Evolutionary conservation across 2,888 invertebrate species (phyloP).

Genomic region (Euplagia quadripunctaria): DNA sequence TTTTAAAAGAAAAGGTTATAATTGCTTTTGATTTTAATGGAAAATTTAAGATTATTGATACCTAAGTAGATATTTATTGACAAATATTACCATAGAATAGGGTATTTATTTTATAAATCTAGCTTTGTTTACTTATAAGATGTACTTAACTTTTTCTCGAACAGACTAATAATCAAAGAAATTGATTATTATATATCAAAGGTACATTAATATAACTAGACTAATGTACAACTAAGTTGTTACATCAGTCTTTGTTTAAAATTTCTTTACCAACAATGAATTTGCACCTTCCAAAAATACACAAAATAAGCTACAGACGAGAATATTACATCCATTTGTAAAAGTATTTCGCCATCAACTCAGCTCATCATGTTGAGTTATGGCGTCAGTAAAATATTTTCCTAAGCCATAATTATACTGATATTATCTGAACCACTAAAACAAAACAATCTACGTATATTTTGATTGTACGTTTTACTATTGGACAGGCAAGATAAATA

Average conservation of each 20-base stretch:
- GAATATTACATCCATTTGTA: slow-evolving; percentile 1
- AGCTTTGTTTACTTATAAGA: background rate
- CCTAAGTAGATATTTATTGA: slow-evolving; percentile 16
- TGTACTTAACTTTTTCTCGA: too few relatives aligned
- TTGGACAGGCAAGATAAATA: too few relatives aligned
- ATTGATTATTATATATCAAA: background rate
- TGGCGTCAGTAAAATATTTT: background rate
- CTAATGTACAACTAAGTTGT: background rate
- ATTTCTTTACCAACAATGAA: background rate
- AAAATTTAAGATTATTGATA: slow-evolving; percentile 22
- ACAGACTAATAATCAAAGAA: background rate
- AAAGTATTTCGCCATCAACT: background rate
- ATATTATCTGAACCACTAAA: slow-evolving; percentile 3
- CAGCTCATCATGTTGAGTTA: background rate
- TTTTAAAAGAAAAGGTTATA: slow-evolving; percentile 13
- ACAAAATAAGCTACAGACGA: background rate
- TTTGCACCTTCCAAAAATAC: background rate
- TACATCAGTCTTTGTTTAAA: background rate
- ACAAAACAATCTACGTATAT: background rate
- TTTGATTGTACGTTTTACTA: background rate
- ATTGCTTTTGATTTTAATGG: slow-evolving; percentile 21
- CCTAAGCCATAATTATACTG: background rate
- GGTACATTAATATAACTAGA: background rate
- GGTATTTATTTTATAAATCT: background rate
- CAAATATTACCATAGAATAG: background rate